Evolutionary conservation across 2,888 invertebrate species (phyloP).

Genomic region (Iphiclides podalirius): DNA sequence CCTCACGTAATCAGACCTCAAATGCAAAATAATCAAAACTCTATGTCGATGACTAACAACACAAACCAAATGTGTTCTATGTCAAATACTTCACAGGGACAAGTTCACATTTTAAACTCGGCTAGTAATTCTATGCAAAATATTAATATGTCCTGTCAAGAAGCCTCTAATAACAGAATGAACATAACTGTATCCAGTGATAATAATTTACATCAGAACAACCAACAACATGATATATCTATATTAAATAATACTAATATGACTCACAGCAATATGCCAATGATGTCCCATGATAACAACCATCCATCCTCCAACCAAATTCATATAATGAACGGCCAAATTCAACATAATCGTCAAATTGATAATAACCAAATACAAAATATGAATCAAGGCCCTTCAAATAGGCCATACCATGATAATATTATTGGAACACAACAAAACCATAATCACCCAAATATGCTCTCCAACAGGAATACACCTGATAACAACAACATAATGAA

Average conservation of each 20-base stretch:
- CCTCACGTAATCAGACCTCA: constrained; percentile 65
- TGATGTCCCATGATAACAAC: constrained; percentile 62
- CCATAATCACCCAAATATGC: constrained; percentile 57
- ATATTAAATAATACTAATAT: constrained; percentile 54
- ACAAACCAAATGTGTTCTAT: constrained; percentile 70
- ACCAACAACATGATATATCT: constrained; percentile 58
- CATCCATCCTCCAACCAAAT: constrained; percentile 63
- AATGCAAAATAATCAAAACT: constrained; percentile 60
- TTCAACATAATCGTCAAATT: constrained; percentile 63
- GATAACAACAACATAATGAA: constrained; percentile 60
- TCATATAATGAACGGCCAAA: constrained; percentile 74
- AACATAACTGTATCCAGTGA: constrained; percentile 56
- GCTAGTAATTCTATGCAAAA: constrained; percentile 66
- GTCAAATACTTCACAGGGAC: constrained; percentile 58
- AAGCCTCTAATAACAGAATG: constrained; percentile 56
- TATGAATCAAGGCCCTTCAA: constrained; percentile 50
- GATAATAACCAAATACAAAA: constrained; percentile 64
- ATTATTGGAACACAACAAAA: constrained; percentile 53
- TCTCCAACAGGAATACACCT: constrained; percentile 60
- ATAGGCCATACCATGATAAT: constrained; percentile 65
- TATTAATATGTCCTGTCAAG: constrained; percentile 68
- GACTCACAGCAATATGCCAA: constrained; percentile 64
- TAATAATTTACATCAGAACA: constrained; percentile 50
- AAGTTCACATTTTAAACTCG: constrained; percentile 64
- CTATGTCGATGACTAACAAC: constrained; percentile 53